Evolutionary conservation across 2,113 vertebrate species (phyloP).

Genomic region (Ptilorrhoa leucosticta): DNA sequence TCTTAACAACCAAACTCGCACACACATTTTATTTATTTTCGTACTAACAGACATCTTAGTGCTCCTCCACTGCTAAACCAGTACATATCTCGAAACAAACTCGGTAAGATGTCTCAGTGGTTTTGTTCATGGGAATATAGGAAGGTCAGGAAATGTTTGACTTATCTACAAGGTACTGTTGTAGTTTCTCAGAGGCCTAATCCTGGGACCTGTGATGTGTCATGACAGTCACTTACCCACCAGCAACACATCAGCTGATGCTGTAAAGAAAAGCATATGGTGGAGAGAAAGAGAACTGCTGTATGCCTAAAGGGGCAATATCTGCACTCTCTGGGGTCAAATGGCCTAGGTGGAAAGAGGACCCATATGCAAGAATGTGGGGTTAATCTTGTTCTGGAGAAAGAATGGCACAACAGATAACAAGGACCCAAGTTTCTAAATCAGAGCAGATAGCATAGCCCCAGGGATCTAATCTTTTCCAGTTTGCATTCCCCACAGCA

Average conservation of each 20-base stretch:
- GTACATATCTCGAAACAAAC: not conserved
- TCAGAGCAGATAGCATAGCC: not conserved
- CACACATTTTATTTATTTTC: not conserved
- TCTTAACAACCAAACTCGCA: not conserved
- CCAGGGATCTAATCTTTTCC: not conserved
- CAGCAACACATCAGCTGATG: not conserved
- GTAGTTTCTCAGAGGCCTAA: not conserved
- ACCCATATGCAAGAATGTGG: not conserved
- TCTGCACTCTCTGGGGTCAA: not conserved
- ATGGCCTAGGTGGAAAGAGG: not conserved
- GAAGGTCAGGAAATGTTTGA: not conserved
- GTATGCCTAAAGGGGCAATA: not conserved
- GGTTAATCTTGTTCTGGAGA: not conserved
- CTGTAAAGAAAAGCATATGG: not conserved
- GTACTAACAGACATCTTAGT: not conserved
- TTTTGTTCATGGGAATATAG: not conserved
- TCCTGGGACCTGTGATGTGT: not conserved
- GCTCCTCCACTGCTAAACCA: not conserved
- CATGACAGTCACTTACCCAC: not conserved
- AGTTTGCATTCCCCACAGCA: not conserved
- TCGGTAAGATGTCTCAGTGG: not conserved
- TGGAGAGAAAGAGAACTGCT: not conserved
- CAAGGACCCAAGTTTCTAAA: not conserved
- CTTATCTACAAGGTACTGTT: not conserved
- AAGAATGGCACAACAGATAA: not conserved